Conservation (phyloP, 2,797 vertebrate species). For the Phataginus tricuspis region DNA sequence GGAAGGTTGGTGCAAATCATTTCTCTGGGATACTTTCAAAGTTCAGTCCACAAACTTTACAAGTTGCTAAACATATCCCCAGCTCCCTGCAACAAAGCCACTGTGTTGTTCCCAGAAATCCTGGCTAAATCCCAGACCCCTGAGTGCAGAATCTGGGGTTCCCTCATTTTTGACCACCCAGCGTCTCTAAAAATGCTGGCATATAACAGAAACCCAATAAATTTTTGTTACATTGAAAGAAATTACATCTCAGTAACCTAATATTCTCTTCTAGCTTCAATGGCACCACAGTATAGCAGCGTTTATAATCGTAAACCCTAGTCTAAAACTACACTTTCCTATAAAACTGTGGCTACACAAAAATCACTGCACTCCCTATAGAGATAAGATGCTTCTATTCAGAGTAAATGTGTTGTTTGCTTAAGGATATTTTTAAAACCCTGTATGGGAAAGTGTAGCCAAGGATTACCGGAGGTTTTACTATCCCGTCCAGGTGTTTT, state of each 20-base stretch:
- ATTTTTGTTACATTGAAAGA: neutral
- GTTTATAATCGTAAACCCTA: neutral
- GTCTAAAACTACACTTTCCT: fast-evolving
- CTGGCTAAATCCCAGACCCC: neutral
- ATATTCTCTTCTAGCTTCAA: neutral
- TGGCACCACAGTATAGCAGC: fast-evolving
- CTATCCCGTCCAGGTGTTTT: constrained; percentile 32
- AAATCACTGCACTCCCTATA: fast-evolving
- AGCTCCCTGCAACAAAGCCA: neutral
- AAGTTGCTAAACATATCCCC: constrained; percentile 47
- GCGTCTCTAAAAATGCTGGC: neutral
- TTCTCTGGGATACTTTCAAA: constrained; percentile 34
- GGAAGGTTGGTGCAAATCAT: neutral
- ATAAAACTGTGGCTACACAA: fast-evolving
- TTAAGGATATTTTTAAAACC: neutral
- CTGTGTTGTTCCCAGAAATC: constrained; percentile 1
- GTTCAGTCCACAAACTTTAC: neutral
- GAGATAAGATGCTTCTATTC: neutral
- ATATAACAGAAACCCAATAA: fast-evolving
- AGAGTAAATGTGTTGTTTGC: neutral
- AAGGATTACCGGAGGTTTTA: neutral
- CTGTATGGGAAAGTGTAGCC: neutral
- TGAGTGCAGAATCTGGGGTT: neutral
- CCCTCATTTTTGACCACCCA: neutral
- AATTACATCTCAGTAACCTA: neutral